These are phyloP conservation scores for Murina feae DNA, from an alignment of 2,113 vertebrate species.

Conservation along the genomic window DNA sequence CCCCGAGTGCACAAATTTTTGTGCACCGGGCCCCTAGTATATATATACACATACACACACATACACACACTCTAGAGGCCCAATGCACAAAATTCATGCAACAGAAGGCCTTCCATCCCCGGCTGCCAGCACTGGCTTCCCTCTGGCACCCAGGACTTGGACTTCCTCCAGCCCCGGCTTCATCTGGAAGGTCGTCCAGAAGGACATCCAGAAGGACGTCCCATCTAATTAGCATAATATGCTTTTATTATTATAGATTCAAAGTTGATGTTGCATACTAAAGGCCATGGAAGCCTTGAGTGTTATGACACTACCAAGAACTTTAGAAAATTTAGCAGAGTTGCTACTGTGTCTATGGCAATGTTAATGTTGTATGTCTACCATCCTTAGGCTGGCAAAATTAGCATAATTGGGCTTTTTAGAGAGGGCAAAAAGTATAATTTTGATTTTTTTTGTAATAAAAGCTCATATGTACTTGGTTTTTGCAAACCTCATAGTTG, in stretches of 20 bases:
- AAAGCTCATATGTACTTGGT: not conserved
- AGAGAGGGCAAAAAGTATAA: not conserved
- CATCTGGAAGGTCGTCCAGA: too few relatives aligned
- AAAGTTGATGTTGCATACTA: not conserved
- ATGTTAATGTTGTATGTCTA: not conserved
- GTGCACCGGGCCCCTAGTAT: too few relatives aligned
- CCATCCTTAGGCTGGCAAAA: conserved; percentile 26
- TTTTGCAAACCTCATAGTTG: not conserved
- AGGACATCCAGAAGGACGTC: too few relatives aligned
- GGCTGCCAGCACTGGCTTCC: too few relatives aligned
- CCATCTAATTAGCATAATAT: too few relatives aligned
- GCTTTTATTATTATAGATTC: not conserved
- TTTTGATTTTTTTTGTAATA: conserved; percentile 26
- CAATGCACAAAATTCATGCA: too few relatives aligned
- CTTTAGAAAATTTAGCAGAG: not conserved
- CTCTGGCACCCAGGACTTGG: too few relatives aligned
- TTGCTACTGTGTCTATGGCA: not conserved
- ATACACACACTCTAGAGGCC: not conserved
- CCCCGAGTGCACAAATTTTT: too few relatives aligned
- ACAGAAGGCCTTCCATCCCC: too few relatives aligned
- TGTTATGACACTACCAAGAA: not conserved
- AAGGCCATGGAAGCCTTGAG: not conserved
- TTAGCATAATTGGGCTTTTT: conserved; percentile 1
- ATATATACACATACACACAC: not conserved
- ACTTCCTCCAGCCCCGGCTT: too few relatives aligned